phyloP scores from a whole-genome alignment of 2,113 vertebrate species.

The Anthoscopus minutus region DNA sequence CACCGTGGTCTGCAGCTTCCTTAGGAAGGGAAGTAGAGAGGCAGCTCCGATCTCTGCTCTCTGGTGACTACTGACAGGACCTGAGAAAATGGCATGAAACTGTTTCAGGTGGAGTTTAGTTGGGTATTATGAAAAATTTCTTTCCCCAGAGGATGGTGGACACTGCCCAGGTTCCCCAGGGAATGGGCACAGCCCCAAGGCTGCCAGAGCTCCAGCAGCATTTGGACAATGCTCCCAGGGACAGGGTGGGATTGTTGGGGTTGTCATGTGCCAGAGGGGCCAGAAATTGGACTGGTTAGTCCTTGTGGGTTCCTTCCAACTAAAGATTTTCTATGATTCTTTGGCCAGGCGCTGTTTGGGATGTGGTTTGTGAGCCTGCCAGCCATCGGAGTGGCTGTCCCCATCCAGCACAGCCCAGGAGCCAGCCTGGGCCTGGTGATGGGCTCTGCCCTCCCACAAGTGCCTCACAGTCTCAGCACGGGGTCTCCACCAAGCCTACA shows the following conservation, averaged over 20 bases:
- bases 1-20: neutral
- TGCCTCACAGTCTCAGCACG: neutral
- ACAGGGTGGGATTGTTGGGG: neutral
- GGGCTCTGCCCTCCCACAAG: neutral
- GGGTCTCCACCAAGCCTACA: neutral
- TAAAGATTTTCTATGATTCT: neutral
- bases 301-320: neutral
- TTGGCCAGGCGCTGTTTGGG: accelerated
- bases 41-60: neutral
- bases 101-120: neutral
- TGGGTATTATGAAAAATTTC: neutral
- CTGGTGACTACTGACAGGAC: neutral
- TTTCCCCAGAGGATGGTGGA: neutral
- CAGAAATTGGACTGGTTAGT: neutral
- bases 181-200: accelerated
- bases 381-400: neutral
- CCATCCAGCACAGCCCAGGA: neutral
- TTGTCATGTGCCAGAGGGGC: neutral
- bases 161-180: neutral
- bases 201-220: neutral
- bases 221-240: accelerated
- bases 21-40: neutral
- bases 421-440: neutral
- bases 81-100: neutral
- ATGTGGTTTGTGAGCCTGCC: neutral